Base-by-base conservation (phyloP, 2,888 invertebrate genomes). In the Pterobdella sp. region DNA sequence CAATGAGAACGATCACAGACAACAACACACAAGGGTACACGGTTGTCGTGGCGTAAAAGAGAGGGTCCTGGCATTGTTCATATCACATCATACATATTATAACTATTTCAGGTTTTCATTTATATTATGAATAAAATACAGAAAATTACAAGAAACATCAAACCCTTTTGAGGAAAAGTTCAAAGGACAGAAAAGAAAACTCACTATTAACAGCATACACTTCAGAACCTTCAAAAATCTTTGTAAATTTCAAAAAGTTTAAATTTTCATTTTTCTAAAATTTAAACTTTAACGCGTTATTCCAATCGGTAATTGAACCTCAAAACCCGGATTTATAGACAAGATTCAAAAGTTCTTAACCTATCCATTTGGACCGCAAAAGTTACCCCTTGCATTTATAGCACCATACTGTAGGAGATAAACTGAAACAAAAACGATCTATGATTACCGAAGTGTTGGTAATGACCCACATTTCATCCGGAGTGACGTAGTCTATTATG, bases 21-120 rank as follows among this genome's bases (percentile, higher is more conserved):
- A 60, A n/a, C 4, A 37, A 22, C 18, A 71, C 36, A 37, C 71
- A 71, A 1, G 71, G 71, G 14, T 36, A 63, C n/a, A 71, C 34
- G 31, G 63, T 29, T 34, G 49, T 71, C 7, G 37, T 52, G n/a
- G 32, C 26, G 71, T 71, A 35, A 35, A 52, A 71, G 4, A 60
- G 32, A 7, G 60, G 64, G 26, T 63, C 36, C 7, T 26, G 31
- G 60, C 22, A 63, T 1, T 52, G 26, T 22, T n/a, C n/a, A n/a
- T n/a, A n/a, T n/a, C n/a, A n/a, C n/a, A n/a, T n/a, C n/a, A n/a
- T n/a, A n/a, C n/a, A n/a, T n/a, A n/a, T n/a, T n/a, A n/a, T n/a
- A n/a, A n/a, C n/a, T n/a, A n/a, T n/a, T n/a, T n/a, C n/a, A n/a
- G n/a, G n/a, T n/a, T n/a, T n/a, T n/a, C n/a, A n/a, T n/a, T n/a